Evolutionary conservation across 2,888 invertebrate species (phyloP).

Genomic region (Diaprepes abbreviatus): DNA sequence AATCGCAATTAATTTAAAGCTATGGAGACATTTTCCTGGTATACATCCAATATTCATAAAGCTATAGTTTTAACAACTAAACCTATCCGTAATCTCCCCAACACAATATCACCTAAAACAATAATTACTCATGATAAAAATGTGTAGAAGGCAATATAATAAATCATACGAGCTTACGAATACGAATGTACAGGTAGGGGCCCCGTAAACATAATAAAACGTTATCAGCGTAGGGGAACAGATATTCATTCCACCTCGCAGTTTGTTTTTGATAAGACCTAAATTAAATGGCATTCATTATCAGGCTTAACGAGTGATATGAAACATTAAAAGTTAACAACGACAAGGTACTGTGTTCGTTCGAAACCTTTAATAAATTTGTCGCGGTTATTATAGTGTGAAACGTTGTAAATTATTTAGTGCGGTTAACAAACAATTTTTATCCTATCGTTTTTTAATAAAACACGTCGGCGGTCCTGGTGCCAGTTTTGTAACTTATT

Average conservation of each 20-base stretch:
- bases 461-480: neutral
- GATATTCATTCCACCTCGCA: constrained; percentile 16
- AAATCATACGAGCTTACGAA: constrained; percentile 23
- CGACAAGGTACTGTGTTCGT: neutral
- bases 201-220: constrained; percentile 20
- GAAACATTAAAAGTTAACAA: neutral
- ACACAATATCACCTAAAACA: neutral
- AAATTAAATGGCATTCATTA: constrained; percentile 5
- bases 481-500: constrained; percentile 6
- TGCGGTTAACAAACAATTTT: neutral
- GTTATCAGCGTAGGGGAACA: constrained; percentile 37
- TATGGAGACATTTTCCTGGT: too few relatives aligned
- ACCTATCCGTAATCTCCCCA: too few relatives aligned
- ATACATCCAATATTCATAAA: too few relatives aligned
- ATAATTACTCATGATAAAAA: constrained; percentile 19
- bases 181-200: constrained; percentile 30
- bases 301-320: neutral
- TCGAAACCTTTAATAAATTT: neutral
- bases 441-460: neutral
- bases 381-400: neutral
- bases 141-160: constrained; percentile 8
- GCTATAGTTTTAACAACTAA: too few relatives aligned
- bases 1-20: too few relatives aligned
- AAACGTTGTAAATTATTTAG: constrained; percentile 1
- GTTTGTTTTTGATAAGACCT: constrained; percentile 37